Conservation (phyloP, 2,797 vertebrate genomes). For the Avahi laniger region DNA sequence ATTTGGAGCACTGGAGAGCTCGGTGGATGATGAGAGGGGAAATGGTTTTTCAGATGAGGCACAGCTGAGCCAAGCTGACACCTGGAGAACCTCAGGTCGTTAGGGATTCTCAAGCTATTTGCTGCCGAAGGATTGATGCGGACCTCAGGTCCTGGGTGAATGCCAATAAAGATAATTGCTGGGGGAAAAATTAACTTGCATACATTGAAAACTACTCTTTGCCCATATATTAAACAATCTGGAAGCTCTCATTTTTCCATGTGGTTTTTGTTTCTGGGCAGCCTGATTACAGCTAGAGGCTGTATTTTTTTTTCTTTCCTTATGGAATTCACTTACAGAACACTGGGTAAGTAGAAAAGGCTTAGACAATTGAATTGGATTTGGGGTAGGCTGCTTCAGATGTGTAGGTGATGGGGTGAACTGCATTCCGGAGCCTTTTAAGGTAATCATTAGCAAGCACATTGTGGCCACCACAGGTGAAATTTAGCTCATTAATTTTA, state of each 20-base stretch:
- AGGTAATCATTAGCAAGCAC: constrained; percentile 20
- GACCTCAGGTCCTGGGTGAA: neutral
- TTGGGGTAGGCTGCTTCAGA: neutral
- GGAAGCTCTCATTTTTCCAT: constrained; percentile 4
- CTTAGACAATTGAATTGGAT: constrained; percentile 31
- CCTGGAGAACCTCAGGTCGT: neutral
- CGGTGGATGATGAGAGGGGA: neutral
- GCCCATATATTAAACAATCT: neutral
- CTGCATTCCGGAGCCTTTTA: constrained; percentile 43
- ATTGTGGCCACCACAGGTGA: constrained; percentile 12
- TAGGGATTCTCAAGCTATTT: neutral
- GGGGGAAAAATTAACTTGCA: constrained; percentile 5
- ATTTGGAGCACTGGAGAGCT: neutral
- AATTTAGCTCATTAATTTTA: constrained; percentile 74
- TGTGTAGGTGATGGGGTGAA: neutral
- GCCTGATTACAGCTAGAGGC: neutral
- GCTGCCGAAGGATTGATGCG: neutral
- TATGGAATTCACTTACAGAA: neutral
- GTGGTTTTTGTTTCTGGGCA: constrained; percentile 25
- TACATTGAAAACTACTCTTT: constrained; percentile 49
- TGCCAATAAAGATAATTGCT: constrained; percentile 29
- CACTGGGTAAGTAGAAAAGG: neutral
- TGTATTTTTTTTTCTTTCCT: neutral
- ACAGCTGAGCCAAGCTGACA: neutral
- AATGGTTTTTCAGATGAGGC: neutral